Conservation (phyloP, 2,797 vertebrate species). For the Periparus ater region DNA sequence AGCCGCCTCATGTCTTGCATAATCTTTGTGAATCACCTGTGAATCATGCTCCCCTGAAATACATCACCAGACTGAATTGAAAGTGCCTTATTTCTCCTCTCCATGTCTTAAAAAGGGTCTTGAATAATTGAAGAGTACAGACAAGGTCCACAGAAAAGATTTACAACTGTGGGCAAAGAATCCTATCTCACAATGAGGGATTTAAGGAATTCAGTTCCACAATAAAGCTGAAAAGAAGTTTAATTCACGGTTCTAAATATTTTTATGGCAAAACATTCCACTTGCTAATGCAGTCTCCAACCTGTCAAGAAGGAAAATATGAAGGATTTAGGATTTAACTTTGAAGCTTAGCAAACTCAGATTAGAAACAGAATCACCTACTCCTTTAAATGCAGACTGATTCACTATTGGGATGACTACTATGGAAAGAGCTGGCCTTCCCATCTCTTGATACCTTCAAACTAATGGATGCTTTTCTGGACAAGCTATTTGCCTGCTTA, state of each 20-base stretch:
- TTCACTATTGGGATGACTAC: background rate
- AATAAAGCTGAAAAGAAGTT: background rate
- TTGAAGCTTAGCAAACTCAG: background rate
- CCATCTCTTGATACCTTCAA: background rate
- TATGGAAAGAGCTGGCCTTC: background rate
- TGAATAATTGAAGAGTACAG: conserved; percentile 24
- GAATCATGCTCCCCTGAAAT: conserved; percentile 45
- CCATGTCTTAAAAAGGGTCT: background rate
- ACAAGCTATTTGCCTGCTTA: background rate
- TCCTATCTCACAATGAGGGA: background rate
- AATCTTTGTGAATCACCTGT: conserved; percentile 55
- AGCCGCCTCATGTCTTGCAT: conserved; percentile 34
- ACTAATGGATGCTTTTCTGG: background rate
- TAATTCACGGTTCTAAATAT: background rate
- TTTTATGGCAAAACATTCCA: background rate
- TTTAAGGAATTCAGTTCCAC: background rate
- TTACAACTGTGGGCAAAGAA: background rate
- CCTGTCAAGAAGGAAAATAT: background rate
- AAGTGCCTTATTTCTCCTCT: background rate
- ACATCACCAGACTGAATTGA: background rate
- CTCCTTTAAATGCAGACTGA: background rate
- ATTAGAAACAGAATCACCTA: background rate
- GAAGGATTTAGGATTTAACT: background rate
- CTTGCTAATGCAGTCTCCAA: background rate
- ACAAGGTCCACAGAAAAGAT: background rate